Conservation (phyloP, 1,140 invertebrate genomes). For the Brachionus asplanchnoidis region DNA sequence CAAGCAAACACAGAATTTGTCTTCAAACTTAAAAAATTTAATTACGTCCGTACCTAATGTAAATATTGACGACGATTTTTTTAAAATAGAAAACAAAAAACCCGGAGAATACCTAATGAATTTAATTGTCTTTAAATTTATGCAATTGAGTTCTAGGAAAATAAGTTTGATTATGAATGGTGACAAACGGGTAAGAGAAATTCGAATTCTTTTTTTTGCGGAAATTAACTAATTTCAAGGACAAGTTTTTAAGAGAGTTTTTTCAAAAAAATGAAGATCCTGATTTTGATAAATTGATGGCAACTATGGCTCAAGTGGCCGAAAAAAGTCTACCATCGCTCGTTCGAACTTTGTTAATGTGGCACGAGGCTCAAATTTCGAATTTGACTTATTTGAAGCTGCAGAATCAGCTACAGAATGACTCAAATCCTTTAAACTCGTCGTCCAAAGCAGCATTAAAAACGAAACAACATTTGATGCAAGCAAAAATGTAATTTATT, state of each 20-base stretch:
- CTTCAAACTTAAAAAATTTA: not conserved
- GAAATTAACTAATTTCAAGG: no score
- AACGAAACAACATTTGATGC: not conserved
- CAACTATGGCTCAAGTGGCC: constrained; percentile 82
- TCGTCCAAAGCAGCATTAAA: not conserved
- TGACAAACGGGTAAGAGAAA: not conserved
- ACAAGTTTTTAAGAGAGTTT: constrained; percentile 79
- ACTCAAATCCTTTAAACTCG: not conserved
- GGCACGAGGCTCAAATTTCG: constrained; percentile 84
- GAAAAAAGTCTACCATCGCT: constrained; percentile 95
- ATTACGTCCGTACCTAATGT: not conserved
- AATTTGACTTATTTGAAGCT: constrained; percentile 15
- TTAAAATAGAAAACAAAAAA: constrained; percentile 40
- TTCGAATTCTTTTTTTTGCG: constrained; percentile 53
- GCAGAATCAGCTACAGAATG: not conserved
- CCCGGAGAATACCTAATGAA: constrained; percentile 37
- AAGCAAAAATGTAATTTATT: not conserved
- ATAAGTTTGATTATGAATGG: not conserved
- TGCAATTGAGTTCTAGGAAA: constrained; percentile 20
- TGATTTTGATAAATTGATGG: constrained; percentile 89
- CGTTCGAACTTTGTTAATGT: constrained; percentile 82
- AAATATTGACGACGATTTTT: constrained; percentile 4
- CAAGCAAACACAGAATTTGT: constrained; percentile 11
- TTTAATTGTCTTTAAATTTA: constrained; percentile 35
- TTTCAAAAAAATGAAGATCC: constrained; percentile 88